Evolutionary conservation across 2,888 invertebrate species (phyloP), one percentile per base, ranked within the genome.

Genomic region (Philopedon plagiatum): DNA sequence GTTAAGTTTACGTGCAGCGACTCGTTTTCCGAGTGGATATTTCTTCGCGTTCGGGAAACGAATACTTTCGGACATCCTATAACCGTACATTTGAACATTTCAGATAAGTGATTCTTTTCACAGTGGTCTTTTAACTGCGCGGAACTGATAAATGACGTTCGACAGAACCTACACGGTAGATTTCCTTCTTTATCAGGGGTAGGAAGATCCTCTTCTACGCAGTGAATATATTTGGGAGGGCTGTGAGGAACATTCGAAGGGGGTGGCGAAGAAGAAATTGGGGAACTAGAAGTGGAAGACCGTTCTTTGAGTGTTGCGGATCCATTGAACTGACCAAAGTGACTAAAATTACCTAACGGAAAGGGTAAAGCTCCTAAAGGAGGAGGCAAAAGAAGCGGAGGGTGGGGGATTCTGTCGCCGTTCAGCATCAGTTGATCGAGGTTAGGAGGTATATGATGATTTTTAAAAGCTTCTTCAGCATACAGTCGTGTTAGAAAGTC

Each of bases 401-500:
- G 88, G 34, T 89, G 88, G 34, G 89, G 89, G 80, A 86, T 81
- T 77, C 87, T 80, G 67, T 87, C 87, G 73, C 87, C 87, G 71
- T 87, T 85, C 37, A 87, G 80, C 83, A 86, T 84, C 61, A 87
- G 80, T 77, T 87, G 86, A 71, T 87, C 87, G 58, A 87, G 77
- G 74, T 84, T 85, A 13, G 85, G 82, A 3, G 87, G 85, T 54
- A 87, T 79, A 37, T 87, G 87, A 64, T 88, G 88, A 34, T 86
- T 85, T 78, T 86, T 86, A 77, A 92, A 89, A 67, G 92, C 87
- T 73, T 91, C 91, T 79, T 93, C 93, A 2, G 93, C 93, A 82
- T 94, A 94, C 15, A 93, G 88, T 76, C 94, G 89, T 0, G 94
- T 91, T 67, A 96, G 87, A 61, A 95, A 89, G 81, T 95, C 95